A percentile compares a stretch with the other conserved stretches of the same genome.
Evolutionary conservation across 1,140 invertebrate species (phyloP).

Genomic region (Heliothis subflexa): DNA sequence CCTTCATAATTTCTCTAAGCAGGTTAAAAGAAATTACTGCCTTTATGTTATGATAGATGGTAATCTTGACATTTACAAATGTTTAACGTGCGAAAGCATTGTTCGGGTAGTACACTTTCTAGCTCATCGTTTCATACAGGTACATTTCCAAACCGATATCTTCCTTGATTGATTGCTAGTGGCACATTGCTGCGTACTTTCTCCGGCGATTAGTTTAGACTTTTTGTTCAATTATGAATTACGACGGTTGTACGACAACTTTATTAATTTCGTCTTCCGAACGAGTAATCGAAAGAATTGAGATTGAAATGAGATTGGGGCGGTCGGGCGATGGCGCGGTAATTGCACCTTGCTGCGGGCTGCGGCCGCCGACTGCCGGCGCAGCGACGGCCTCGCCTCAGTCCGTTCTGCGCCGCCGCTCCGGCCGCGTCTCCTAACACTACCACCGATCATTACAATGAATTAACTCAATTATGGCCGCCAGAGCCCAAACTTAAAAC

Average conservation of each 20-base stretch:
- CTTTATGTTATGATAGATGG: constrained; percentile 25
- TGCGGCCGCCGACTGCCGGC: constrained; percentile 49
- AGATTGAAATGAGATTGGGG: constrained; percentile 72
- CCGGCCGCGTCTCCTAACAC: constrained; percentile 62
- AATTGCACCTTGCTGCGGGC: constrained; percentile 62
- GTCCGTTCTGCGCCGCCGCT: constrained; percentile 70
- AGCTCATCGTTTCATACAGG: constrained; percentile 30
- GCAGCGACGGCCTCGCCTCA: constrained; percentile 55
- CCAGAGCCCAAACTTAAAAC: constrained; percentile 57
- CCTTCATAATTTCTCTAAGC: constrained; percentile 13
- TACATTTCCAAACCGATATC: constrained; percentile 51
- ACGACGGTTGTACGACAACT: constrained; percentile 60
- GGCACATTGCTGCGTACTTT: constrained; percentile 65
- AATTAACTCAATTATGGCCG: constrained; percentile 65
- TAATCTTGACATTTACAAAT: constrained; percentile 41
- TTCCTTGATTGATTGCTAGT: constrained; percentile 57
- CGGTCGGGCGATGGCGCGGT: constrained; percentile 68
- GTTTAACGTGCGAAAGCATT: constrained; percentile 50
- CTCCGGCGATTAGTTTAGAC: constrained; percentile 60
- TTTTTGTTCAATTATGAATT: constrained; percentile 61
- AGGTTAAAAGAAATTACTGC: background rate
- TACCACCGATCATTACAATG: constrained; percentile 43
- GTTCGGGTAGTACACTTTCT: constrained; percentile 46
- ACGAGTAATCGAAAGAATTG: constrained; percentile 77
- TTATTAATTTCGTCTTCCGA: constrained; percentile 73